Base-by-base conservation (phyloP, 2,888 invertebrate genomes). In the Cactoblastis cactorum region DNA sequence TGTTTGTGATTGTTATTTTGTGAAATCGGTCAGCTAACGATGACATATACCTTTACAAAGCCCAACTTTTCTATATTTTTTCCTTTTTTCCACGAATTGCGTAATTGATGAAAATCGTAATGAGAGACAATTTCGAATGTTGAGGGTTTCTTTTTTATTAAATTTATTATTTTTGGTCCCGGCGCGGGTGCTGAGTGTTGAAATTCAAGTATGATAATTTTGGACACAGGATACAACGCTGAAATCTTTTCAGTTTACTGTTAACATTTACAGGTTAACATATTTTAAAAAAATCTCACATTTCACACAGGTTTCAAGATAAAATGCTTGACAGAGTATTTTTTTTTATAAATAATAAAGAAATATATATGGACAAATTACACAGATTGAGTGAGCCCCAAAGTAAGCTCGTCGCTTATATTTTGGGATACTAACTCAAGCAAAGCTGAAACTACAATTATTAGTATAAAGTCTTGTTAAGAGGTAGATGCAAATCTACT, bases 21-120 rank as follows among this genome's bases (percentile, higher is more conserved):
- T 71, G 70, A 67, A 73, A 75, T 71, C 71, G 71, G 67, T 60
- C 56, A 62, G 59, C 49, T 71, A 74, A 75, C 65, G 65, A 73
- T 71, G 73, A 75, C 69, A 63, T 68, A 35, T 45, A 45, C 5
- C n/a, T 39, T 39, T 22, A 12, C 22, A 18, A 38, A 14, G 15
- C 15, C 14, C 18, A 38, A 38, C 37, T 38, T 38, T 38, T 22
- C 45, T 6, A 17, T 3, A 24, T 22, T 33, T 19, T 37, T 33
- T 15, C 47, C 34, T 48, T 48, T 49, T 61, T 63, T 56, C 45
- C 39, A 54, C 49, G 47, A 51, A 28, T 37, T 28, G 45, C 43
- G 56, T 61, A 59, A 71, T 67, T 65, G 60, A 67, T 69, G 61
- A 59, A 68, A 62, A 63, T 64, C 56, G 54, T 63, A 71, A 71